Conservation (phyloP, 2,113 vertebrate genomes). For the Lamprotornis superbus region DNA sequence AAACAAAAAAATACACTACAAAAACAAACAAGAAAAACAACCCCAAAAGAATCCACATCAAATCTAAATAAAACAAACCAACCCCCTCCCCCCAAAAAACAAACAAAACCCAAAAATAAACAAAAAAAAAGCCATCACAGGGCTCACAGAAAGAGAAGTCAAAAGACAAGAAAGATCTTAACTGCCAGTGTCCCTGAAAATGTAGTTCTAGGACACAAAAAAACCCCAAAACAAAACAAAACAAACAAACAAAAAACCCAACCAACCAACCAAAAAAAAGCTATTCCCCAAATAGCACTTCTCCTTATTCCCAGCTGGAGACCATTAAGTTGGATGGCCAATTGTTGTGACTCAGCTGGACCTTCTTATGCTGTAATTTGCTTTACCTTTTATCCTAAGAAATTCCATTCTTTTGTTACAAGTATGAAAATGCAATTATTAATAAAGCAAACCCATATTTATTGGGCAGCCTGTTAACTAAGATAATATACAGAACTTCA, state of each 20-base stretch:
- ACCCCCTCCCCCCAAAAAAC: too few species aligned
- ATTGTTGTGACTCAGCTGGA: background rate
- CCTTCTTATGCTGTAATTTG: background rate
- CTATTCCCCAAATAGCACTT: background rate
- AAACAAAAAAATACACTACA: background rate
- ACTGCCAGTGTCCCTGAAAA: background rate
- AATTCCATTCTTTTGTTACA: background rate
- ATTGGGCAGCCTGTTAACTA: background rate
- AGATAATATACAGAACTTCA: background rate
- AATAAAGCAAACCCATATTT: background rate
- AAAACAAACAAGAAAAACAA: background rate
- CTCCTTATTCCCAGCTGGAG: background rate
- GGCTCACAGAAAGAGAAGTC: background rate
- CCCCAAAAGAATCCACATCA: background rate
- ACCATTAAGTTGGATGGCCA: background rate
- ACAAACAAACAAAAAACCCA: background rate
- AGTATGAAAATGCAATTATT: background rate
- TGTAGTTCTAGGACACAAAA: background rate
- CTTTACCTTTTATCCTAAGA: background rate
- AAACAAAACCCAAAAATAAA: background rate
- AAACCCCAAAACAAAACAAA: too few species aligned
- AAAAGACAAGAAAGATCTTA: background rate
- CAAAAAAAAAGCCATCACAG: rapidly evolving
- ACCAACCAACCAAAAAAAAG: background rate
- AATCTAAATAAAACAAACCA: background rate